phyloP scores from a whole-genome alignment of 1,140 invertebrate genomes.

The Thereuonema tuberculata region DNA sequence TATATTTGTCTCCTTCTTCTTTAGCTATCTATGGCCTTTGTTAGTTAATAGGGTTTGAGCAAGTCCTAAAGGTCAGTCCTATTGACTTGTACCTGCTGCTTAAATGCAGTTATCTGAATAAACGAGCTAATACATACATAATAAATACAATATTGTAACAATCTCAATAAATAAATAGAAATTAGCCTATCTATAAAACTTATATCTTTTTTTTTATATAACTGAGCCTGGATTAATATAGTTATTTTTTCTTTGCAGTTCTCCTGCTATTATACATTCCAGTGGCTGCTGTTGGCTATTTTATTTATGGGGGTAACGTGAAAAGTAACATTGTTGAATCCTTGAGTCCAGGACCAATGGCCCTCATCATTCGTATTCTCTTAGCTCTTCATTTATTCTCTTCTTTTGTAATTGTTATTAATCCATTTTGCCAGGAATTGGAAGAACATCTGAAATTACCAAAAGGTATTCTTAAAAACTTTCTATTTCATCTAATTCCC shows the following conservation, averaged over 20 bases:
- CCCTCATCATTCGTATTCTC: slow-evolving; percentile 40
- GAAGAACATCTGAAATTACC: slow-evolving; percentile 51
- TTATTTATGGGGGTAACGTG: slow-evolving; percentile 43
- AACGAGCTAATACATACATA: too few relatives aligned
- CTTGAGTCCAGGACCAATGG: slow-evolving; percentile 34
- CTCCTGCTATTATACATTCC: slow-evolving; percentile 43
- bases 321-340: slow-evolving; percentile 40
- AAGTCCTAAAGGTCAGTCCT: too few relatives aligned
- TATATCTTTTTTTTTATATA: too few relatives aligned
- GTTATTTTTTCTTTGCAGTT: slow-evolving; percentile 31
- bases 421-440: slow-evolving; percentile 50
- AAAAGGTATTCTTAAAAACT: slow-evolving; percentile 37
- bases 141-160: too few relatives aligned
- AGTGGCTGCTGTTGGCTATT: slow-evolving; percentile 40
- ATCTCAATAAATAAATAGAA: too few relatives aligned
- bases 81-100: too few relatives aligned
- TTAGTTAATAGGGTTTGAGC: too few relatives aligned
- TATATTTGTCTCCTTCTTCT: too few relatives aligned
- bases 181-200: too few relatives aligned
- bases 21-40: too few relatives aligned
- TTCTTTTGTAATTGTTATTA: slow-evolving; percentile 49
- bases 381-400: slow-evolving; percentile 46
- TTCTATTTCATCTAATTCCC: background rate
- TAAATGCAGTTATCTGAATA: too few relatives aligned
- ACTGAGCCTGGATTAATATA: too few relatives aligned